Evolutionary conservation across 2,113 vertebrate species (phyloP).

Genomic region (Siphamia tubifer): DNA sequence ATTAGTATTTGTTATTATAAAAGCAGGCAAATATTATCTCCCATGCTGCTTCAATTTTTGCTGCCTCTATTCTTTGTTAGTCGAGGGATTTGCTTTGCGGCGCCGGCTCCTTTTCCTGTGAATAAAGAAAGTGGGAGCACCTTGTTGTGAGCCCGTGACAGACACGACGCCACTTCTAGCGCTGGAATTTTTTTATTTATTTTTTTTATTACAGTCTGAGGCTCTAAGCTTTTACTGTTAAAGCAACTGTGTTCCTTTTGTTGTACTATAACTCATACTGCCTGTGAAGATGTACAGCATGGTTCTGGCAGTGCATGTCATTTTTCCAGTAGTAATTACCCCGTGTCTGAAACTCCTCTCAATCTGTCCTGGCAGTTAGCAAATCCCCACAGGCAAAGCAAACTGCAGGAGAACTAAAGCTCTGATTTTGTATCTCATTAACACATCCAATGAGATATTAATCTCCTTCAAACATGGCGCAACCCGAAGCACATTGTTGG

Average conservation of each 20-base stretch:
- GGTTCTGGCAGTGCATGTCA: slow-evolving; percentile 3
- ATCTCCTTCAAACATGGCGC: slow-evolving; percentile 55
- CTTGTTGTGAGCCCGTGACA: slow-evolving; percentile 11
- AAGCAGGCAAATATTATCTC: not conserved
- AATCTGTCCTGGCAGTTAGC: slow-evolving; percentile 56
- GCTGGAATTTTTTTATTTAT: not conserved
- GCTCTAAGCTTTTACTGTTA: slow-evolving; percentile 3
- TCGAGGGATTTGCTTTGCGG: slow-evolving; percentile 16
- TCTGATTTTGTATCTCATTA: slow-evolving; percentile 71
- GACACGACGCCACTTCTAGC: not conserved
- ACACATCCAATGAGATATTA: slow-evolving; percentile 65
- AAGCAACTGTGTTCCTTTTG: not conserved
- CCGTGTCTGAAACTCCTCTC: slow-evolving; percentile 43
- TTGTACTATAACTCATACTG: slow-evolving; percentile 14
- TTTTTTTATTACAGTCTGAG: not conserved
- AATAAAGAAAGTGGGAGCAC: slow-evolving; percentile 4
- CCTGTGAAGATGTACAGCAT: slow-evolving; percentile 7
- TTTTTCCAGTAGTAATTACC: slow-evolving; percentile 62
- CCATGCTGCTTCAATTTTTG: not conserved
- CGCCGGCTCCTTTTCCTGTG: not conserved
- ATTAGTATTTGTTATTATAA: not conserved
- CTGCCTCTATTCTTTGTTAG: not conserved
- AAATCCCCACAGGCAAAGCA: slow-evolving; percentile 36
- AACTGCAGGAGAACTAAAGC: slow-evolving; percentile 48
- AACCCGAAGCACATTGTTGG: slow-evolving; percentile 46